A percentile compares a stretch with the other conserved stretches of the same genome.
Conservation (phyloP, 2,888 invertebrate species). For the Drepana falcataria region DNA sequence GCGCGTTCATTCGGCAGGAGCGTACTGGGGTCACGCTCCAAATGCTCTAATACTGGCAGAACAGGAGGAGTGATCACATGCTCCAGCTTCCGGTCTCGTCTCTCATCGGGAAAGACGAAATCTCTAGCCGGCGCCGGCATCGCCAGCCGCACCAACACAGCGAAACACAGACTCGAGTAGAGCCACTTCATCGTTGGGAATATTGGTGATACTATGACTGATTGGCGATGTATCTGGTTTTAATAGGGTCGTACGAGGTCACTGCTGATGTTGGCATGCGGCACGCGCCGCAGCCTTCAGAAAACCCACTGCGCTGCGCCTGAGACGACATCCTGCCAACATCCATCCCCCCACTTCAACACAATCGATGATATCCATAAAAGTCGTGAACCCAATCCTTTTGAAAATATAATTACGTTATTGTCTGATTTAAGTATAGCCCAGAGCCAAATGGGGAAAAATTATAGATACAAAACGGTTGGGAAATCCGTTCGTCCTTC, state of each 20-base stretch:
- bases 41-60: slow-evolving; percentile 68
- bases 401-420: slow-evolving; percentile 48
- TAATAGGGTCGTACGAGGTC: slow-evolving; percentile 75
- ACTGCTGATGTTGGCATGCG: slow-evolving; percentile 70
- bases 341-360: slow-evolving; percentile 52
- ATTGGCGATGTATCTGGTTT: slow-evolving; percentile 62
- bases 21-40: slow-evolving; percentile 73
- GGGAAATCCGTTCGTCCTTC: slow-evolving; percentile 59
- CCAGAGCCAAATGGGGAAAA: slow-evolving; percentile 38
- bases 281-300: slow-evolving; percentile 77
- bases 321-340: slow-evolving; percentile 61
- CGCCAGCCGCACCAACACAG: slow-evolving; percentile 30
- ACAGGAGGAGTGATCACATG: slow-evolving; percentile 72
- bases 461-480: slow-evolving; percentile 36
- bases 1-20: slow-evolving; percentile 52
- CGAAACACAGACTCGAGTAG: slow-evolving; percentile 46
- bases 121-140: slow-evolving; percentile 52
- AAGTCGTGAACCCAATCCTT: slow-evolving; percentile 40
- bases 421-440: slow-evolving; percentile 43
- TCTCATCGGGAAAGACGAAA: slow-evolving; percentile 63
- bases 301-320: slow-evolving; percentile 71
- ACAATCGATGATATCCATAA: slow-evolving; percentile 21
- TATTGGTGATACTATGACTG: slow-evolving; percentile 57
- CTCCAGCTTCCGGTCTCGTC: slow-evolving; percentile 56
- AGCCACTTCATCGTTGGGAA: slow-evolving; percentile 63